Base-by-base conservation (phyloP, 2,888 invertebrate species). In the Sminthurinus aureus region DNA sequence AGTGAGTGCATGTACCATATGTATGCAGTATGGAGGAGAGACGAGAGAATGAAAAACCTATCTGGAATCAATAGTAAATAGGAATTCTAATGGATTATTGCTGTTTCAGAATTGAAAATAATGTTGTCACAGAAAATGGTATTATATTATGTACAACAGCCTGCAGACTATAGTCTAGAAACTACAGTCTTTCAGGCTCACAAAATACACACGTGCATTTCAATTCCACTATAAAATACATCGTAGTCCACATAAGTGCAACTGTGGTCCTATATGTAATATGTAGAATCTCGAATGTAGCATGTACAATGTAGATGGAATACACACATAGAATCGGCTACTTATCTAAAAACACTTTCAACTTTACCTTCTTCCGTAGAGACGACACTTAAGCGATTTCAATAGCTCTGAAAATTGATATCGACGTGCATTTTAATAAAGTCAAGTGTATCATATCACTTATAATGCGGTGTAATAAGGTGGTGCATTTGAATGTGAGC, bases 21-120 rank as follows among this genome's bases (percentile, higher is more conserved):
- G 38, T 38, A 4, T 24, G 15, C 69, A 22, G 67, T 69, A 38
- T 22, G n/a, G 22, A 75, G 75, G 0, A 71, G 20, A 58, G 64
- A 66, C 13, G 69, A 66, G 38, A 79, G 51, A 67, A 79, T 79
- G 38, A 79, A 78, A 79, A 84, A 82, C 64, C 74, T 84, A 82
- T 84, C 77, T 80, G 75, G 80, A 80, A 82, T 84, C 84, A 84
- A 84, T 84, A 82, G 79, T 79, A 75, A 80, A 82, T 64, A 80
- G 75, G 38, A 82, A 77, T 82, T 79, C 79, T 84, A 84, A 84
- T 84, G 84, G 84, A 84, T 80, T 82, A 84, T 82, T 82, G 82
- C 77, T 84, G 84, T 84, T 82, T 82, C 82, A 82, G 82, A 84
- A 82, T 82, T 79, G 79, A 82, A 79, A 84, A 82, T 76, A 71